Base-by-base conservation (phyloP, 2,797 vertebrate genomes). In the Gastrophryne carolinensis region DNA sequence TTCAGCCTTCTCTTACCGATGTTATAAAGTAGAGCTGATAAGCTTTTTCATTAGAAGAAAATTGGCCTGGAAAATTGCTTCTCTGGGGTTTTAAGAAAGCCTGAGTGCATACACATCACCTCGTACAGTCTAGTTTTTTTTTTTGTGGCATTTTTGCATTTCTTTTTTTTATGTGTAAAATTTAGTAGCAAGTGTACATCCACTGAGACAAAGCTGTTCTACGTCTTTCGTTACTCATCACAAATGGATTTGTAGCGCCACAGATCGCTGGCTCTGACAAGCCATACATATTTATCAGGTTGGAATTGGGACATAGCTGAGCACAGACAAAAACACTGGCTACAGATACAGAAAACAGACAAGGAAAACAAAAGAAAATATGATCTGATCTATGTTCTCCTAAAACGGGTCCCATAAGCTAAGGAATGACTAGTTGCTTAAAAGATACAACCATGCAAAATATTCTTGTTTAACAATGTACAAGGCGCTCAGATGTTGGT, bases 211-310 rank as follows among this genome's bases (percentile, higher is more conserved):
- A 64, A 76, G 41, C 2, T n/a, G 72, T 24, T 74, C 19, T 32
- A 21, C 41, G 23, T 34, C 26, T 61, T 62, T 64, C 64, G 50
- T 77, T 77, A 47, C 67, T 64, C 74, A 64, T 63, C 67, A 57
- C 58, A 63, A 71, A 77, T 77, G 27, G 50, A 77, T 77, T 70
- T 71, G 67, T 71, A 77, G 61, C 39, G 50, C 50, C 74, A 77
- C 74, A 71, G 66, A 71, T 77, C 66, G 37, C 49, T 77, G 74
- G 74, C 66, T 70, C 58, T 56, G 67, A 77, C 67, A 64, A 64
- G 58, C 34, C 74, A 77, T 77, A 71, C 74, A 80, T 82, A 82
- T 80, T 82, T 72, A 82, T 79, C 76, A 79, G 65, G 61, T 61
- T 79, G 79, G 69, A 82, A 82, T 70, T 63, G 61, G 81, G 57